phyloP scores from a whole-genome alignment of 2,888 invertebrate species.

The Gymnosoma rotundatum region DNA sequence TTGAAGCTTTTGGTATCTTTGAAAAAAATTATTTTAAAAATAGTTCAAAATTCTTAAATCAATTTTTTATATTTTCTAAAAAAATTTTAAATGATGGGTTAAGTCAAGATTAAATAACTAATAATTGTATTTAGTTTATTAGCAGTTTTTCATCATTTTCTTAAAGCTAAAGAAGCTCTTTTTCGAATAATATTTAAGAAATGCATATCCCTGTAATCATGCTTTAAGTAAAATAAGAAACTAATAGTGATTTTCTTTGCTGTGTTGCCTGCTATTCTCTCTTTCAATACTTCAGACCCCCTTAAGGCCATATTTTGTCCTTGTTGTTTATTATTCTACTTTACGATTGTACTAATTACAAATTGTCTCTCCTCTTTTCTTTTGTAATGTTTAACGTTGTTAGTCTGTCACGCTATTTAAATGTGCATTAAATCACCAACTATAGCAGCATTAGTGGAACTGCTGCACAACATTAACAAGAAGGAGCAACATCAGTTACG shows the following conservation, averaged over 20 bases:
- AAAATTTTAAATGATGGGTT: too few species aligned
- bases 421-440: conserved; percentile 49
- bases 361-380: conserved; percentile 34
- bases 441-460: conserved; percentile 13
- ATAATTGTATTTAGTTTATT: too few species aligned
- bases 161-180: too few species aligned
- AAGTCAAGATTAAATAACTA: too few species aligned
- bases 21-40: too few species aligned
- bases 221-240: neutral
- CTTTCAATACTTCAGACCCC: neutral
- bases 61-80: too few species aligned
- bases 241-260: neutral
- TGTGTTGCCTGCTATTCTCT: neutral
- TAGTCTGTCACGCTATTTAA: conserved; percentile 45
- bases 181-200: too few species aligned
- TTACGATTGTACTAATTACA: conserved; percentile 30
- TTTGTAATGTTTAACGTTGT: conserved; percentile 29
- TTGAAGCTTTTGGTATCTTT: too few species aligned
- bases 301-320: neutral
- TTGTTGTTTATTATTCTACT: conserved; percentile 14
- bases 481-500: conserved; percentile 43
- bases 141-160: too few species aligned
- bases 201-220: neutral
- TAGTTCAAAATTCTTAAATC: too few species aligned
- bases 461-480: conserved; percentile 21